A percentile compares a stretch with the other conserved stretches of the same genome.
Conservation (phyloP, 2,888 invertebrate species). For the Caenorhabditis auriculariae region DNA sequence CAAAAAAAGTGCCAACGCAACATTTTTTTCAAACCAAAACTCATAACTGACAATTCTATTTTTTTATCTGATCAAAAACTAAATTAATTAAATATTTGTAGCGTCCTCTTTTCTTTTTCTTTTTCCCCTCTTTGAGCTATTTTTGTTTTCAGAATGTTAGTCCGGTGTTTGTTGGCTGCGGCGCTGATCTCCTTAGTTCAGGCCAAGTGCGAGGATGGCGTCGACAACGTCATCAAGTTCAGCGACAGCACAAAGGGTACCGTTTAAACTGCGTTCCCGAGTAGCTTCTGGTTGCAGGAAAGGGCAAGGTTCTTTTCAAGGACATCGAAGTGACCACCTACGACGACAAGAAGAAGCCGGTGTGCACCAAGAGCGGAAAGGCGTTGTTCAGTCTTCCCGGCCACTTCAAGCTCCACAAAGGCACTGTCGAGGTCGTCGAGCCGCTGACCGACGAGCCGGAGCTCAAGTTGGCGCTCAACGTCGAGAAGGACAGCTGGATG, state of each 20-base stretch:
- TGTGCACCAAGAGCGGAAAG: slow-evolving; percentile 37
- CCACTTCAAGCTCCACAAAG: slow-evolving; percentile 43
- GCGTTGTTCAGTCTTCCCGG: slow-evolving; percentile 43
- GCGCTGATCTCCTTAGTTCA: too few species aligned
- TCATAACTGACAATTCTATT: too few species aligned
- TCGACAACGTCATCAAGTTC: slow-evolving; percentile 49
- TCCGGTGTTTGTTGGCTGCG: too few species aligned
- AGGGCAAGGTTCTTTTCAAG: slow-evolving; percentile 39
- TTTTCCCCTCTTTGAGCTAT: background rate
- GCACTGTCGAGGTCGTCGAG: slow-evolving; percentile 35
- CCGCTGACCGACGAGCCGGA: slow-evolving; percentile 28
- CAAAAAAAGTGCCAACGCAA: too few species aligned
- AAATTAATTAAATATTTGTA: too few species aligned
- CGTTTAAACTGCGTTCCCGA: background rate
- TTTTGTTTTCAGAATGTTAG: too few species aligned
- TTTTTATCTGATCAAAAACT: too few species aligned
- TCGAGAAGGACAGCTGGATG: slow-evolving; percentile 55
- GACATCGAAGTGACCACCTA: slow-evolving; percentile 47
- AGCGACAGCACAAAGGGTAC: slow-evolving; percentile 39
- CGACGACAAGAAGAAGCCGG: slow-evolving; percentile 43
- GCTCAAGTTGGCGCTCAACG: slow-evolving; percentile 41
- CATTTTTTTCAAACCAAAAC: too few species aligned
- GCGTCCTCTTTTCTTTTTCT: slow-evolving; percentile 2
- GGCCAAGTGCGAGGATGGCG: slow-evolving; percentile 44
- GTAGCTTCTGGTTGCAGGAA: slow-evolving; percentile 18